Evolutionary conservation across 2,888 invertebrate genomes (phyloP), one percentile per base, ranked within the genome.

Genomic region (Metopia argyrocephala): DNA sequence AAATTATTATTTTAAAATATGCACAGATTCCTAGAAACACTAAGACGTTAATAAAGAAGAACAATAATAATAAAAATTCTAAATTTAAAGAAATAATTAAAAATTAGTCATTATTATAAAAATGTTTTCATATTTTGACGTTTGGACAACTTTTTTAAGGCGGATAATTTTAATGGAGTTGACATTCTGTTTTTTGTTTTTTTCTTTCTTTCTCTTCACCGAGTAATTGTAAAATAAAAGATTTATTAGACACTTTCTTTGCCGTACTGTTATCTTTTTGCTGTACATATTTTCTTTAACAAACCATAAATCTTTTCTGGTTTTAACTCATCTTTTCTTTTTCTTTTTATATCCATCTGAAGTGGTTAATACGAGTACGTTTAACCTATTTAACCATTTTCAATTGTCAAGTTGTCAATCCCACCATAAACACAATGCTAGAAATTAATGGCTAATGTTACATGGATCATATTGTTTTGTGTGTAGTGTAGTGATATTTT

Each of bases 321-420:
- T n/a, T n/a, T n/a, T 68, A 62, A 76, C 1, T 38, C 38, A 64
- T 69, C 56, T 62, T 20, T 31, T 48, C 7, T 6, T 48, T 48
- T 62, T 45, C n/a, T 61, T 69, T 76, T 62, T 61, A 5, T 28
- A 1, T n/a, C 21, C 50, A 48, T 23, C 18, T 48, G 48, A 15
- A 23, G 18, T n/a, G n/a, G n/a, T 52, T n/a, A 25, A 18, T 18
- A 45, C 46, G 23, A 75, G 21, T 38, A 54, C 38, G 59, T 68
- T 68, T 80, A 81, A 81, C 78, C 78, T 70, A 81, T 70, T 81
- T 78, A 62, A 18, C 76, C 71, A 80, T 80, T 68, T 76, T 66
- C 28, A 68, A 31, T 15, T 68, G 52, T 45, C 66, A 61, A 48
- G 5, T 25, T 76, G 69, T 56, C 69, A 75, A 48, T 48, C 20